A percentile compares a stretch with the other conserved stretches of the same genome.
Conservation (phyloP, 2,113 vertebrate genomes). For the Mastomys coucha region DNA sequence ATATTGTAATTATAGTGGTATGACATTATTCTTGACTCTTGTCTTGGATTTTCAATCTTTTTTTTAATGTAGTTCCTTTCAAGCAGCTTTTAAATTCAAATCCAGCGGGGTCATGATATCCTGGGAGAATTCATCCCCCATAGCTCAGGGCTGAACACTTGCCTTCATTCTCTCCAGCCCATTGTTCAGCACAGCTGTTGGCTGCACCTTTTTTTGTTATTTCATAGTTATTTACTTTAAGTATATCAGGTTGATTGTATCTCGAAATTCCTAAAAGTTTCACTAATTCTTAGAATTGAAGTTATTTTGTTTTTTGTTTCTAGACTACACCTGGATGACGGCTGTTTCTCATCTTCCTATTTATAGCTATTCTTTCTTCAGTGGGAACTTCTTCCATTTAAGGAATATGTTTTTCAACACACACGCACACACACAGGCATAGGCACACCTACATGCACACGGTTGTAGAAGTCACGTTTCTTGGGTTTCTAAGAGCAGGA, state of each 20-base stretch:
- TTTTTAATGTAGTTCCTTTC: neutral
- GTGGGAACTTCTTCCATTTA: too few relatives aligned
- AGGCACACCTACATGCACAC: neutral
- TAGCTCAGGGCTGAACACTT: neutral
- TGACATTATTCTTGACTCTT: neutral
- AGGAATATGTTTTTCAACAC: neutral
- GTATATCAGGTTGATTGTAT: neutral
- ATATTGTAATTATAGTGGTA: too few relatives aligned
- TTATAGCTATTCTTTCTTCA: neutral
- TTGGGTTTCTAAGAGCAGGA: neutral
- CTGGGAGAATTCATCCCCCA: neutral
- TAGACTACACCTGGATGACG: neutral
- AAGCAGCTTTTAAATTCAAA: neutral
- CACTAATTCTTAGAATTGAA: neutral
- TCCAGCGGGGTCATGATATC: neutral
- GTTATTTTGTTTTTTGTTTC: neutral
- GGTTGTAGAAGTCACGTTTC: neutral
- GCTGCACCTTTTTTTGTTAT: neutral
- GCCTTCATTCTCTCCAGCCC: neutral
- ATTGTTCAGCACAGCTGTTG: neutral
- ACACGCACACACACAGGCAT: neutral
- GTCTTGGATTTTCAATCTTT: neutral
- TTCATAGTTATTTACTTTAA: neutral
- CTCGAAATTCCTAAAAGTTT: neutral
- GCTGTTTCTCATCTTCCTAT: neutral